Base-by-base conservation (phyloP, 2,888 invertebrate species). In the Plemyria rubiginata region DNA sequence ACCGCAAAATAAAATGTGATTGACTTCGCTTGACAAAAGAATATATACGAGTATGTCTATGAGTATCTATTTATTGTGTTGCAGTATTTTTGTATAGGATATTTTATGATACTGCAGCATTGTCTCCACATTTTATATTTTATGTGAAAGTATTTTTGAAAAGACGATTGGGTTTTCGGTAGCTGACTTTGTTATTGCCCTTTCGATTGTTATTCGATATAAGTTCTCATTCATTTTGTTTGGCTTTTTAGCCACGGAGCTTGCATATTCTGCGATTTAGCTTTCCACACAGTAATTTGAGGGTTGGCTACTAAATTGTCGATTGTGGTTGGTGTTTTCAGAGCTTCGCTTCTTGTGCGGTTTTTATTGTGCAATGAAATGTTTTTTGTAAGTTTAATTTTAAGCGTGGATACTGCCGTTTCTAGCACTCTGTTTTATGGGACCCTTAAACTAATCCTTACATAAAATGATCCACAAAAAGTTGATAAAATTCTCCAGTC, bases 1-100 rank as follows among this genome's bases (percentile, higher is more conserved):
- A 68, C 73, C 74, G 70, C 75, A 76, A 69, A 65, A 70, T 62
- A 66, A 76, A 75, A 79, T 73, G 67, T 62, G 67, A 83, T 79
- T 77, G 84, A 81, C 79, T 38, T 11, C 11, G 36, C 11, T 11
- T 38, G 36, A 38, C 36, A 38, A 8, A 38, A 11, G 11, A 73
- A 58, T 29, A 41, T 48, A 3, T 45, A 53, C 22, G 45, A 22
- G 11, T 73, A 58, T 29, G 46, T 48, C 6, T 45, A 53, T 13
- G 45, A 22, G 22, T 22, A 22, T 22, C 22, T 43, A 41, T 38
- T 9, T 57, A 56, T 48, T n/a, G 16, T 29, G 16, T 8, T 53
- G 38, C 46, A 32, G 40, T 45, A 29, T 38, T n/a, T 29, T 49
- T 40, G 36, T 41, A 49, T 49, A 29, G 29, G 29, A 15, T 41